A percentile compares a stretch with the other conserved stretches of the same genome.
These are phyloP conservation scores for Setipinna tenuifilis DNA, from an alignment of 2,797 vertebrate genomes.

Conservation along the genomic window DNA sequence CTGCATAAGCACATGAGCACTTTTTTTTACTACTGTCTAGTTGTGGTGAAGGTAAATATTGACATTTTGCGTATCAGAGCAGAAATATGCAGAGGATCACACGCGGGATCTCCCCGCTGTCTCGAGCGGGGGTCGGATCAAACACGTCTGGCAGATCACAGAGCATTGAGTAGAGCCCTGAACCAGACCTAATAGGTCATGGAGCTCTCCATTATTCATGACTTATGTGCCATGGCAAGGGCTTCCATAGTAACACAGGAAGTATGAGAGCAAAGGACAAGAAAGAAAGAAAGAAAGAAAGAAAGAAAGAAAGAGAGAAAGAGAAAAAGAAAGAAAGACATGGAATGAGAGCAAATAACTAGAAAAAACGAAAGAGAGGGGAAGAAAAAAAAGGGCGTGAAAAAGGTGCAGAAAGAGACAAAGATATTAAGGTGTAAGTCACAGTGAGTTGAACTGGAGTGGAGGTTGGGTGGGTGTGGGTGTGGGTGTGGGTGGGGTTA, in stretches of 20 bases:
- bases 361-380: not conserved
- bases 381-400: not conserved
- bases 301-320: too few species aligned
- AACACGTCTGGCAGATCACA: constrained; percentile 61
- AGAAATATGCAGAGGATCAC: constrained; percentile 25
- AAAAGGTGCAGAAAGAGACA: not conserved
- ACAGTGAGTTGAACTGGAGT: not conserved
- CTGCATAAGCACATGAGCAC: not conserved
- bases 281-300: not conserved
- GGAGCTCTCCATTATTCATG: constrained; percentile 75
- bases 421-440: not conserved
- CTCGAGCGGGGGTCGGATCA: constrained; percentile 65
- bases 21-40: not conserved
- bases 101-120: not conserved
- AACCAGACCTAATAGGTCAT: constrained; percentile 74
- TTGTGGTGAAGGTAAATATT: constrained; percentile 52
- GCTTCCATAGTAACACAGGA: not conserved
- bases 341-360: not conserved
- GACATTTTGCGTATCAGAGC: constrained; percentile 57
- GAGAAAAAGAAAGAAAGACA: not conserved
- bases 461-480: not conserved
- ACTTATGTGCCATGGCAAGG: constrained; percentile 52
- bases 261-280: not conserved
- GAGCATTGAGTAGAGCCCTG: constrained; percentile 56
- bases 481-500: not conserved